Conservation (phyloP, 35 echinoderm and acorn worm species). For the Lytechinus variegatus region DNA sequence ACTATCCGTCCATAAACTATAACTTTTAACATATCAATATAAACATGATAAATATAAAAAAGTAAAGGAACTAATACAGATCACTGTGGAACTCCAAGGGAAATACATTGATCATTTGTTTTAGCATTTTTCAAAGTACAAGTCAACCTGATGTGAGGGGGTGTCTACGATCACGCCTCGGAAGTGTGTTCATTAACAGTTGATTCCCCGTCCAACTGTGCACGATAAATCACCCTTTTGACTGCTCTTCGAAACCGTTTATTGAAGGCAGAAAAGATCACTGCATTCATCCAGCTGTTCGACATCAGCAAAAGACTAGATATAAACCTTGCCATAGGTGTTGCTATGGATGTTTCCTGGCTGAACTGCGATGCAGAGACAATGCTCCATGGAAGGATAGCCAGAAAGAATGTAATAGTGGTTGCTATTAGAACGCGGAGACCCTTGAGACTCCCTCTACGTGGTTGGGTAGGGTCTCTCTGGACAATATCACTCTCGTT, state of each 20-base stretch:
- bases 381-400: constrained; percentile 29
- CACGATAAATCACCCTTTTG: constrained; percentile 6
- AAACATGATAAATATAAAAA: no score
- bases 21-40: no score
- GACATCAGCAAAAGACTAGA: background rate
- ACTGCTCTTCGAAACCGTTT: background rate
- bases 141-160: no score
- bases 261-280: constrained; percentile 35
- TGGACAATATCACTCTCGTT: background rate
- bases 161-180: background rate
- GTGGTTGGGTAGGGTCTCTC: background rate
- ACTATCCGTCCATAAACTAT: no score
- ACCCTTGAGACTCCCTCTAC: background rate
- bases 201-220: background rate
- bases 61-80: no score
- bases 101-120: no score
- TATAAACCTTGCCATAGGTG: constrained; percentile 1
- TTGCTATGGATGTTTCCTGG: background rate
- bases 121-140: no score
- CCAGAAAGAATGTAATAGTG: background rate
- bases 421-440: background rate
- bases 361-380: constrained; percentile 31
- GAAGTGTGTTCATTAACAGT: background rate
- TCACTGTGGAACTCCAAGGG: no score
- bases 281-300: constrained; percentile 38